These are phyloP conservation scores for Coelopa pilipes DNA, from an alignment of 2,888 invertebrate genomes.

Conservation along the genomic window DNA sequence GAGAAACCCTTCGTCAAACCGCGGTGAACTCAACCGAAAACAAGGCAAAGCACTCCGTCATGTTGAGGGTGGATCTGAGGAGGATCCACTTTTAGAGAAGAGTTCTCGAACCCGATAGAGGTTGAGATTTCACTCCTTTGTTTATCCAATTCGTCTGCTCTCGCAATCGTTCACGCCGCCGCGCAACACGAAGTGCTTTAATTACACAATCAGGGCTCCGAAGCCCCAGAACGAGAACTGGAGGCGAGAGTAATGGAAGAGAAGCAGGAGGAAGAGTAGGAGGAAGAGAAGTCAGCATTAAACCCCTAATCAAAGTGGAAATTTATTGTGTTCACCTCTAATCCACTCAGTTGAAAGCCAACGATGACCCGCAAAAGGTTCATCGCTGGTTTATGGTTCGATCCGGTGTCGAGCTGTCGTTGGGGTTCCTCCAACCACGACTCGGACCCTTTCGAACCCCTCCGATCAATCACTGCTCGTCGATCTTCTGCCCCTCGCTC, in stretches of 20 bases:
- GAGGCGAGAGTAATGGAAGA: constrained; percentile 24
- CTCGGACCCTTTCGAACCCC: too few relatives aligned
- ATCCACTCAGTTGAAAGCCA: constrained; percentile 1
- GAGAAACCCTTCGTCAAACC: too few relatives aligned
- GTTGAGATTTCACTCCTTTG: background rate
- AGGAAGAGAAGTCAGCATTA: constrained; percentile 38
- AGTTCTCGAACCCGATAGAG: background rate
- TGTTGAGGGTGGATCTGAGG: too few relatives aligned
- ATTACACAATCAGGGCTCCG: background rate
- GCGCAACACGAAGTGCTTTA: background rate
- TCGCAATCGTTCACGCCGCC: background rate
- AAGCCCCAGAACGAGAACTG: background rate
- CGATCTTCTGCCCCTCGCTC: too few relatives aligned
- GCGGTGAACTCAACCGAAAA: too few relatives aligned
- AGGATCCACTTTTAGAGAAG: too few relatives aligned
- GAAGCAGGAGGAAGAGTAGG: too few relatives aligned
- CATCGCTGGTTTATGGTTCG: background rate
- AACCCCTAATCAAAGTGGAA: constrained; percentile 35
- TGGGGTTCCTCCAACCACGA: too few relatives aligned
- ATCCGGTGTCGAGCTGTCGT: background rate
- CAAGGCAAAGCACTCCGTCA: too few relatives aligned
- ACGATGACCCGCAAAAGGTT: background rate
- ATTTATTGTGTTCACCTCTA: constrained; percentile 16
- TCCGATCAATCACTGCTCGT: too few relatives aligned
- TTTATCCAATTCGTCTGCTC: background rate